These are phyloP conservation scores for Colletes latitarsis DNA, from an alignment of 1,140 invertebrate species.

Conservation along the genomic window DNA sequence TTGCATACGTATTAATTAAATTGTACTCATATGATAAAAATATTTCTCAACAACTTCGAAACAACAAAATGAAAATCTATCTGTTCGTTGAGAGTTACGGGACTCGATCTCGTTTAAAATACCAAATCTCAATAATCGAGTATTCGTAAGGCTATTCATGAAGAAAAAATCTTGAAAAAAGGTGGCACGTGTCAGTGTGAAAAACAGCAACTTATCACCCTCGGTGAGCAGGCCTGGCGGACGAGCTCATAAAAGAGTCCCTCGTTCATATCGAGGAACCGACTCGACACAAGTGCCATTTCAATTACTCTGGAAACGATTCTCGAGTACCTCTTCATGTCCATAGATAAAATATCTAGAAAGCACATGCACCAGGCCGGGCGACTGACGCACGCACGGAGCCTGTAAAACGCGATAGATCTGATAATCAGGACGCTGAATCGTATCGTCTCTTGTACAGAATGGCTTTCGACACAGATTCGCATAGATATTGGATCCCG, in stretches of 20 bases:
- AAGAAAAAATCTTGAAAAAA: neutral
- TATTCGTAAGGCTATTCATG: neutral
- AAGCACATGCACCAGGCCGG: constrained; percentile 50
- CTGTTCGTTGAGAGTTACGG: too few relatives aligned
- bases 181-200: constrained; percentile 34
- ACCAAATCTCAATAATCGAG: too few relatives aligned
- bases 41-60: too few relatives aligned
- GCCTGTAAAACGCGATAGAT: constrained; percentile 47
- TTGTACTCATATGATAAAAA: too few relatives aligned
- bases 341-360: constrained; percentile 60
- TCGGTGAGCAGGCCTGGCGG: constrained; percentile 27
- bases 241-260: constrained; percentile 34
- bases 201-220: constrained; percentile 37
- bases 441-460: constrained; percentile 20
- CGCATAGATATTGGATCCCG: constrained; percentile 13
- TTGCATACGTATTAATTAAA: too few relatives aligned
- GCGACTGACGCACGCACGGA: constrained; percentile 36
- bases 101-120: too few relatives aligned
- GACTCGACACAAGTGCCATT: constrained; percentile 57
- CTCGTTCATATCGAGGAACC: constrained; percentile 53
- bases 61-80: too few relatives aligned
- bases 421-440: constrained; percentile 39
- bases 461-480: constrained; percentile 16
- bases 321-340: constrained; percentile 63
- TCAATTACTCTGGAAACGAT: constrained; percentile 65